These are phyloP conservation scores for Hipposideros larvatus DNA, from an alignment of 2,797 vertebrate species.

Conservation along the genomic window DNA sequence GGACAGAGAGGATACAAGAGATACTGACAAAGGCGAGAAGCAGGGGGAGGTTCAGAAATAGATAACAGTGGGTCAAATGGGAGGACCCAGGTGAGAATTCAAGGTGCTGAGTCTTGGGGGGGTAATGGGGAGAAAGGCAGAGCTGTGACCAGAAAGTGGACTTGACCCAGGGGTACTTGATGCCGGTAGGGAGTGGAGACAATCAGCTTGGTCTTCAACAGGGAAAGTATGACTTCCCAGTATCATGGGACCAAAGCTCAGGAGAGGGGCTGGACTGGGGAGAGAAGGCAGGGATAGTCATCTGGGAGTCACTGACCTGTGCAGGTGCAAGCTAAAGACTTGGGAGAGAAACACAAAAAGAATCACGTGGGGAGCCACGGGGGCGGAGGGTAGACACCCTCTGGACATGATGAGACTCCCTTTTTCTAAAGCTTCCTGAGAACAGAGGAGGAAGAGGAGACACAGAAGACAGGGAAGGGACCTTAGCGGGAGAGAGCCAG, in stretches of 20 bases:
- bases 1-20: not conserved
- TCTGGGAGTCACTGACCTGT: not conserved
- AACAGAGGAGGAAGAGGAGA: not conserved
- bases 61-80: not conserved
- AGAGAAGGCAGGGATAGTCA: not conserved
- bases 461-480: not conserved
- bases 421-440: not conserved
- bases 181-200: not conserved
- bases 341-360: not conserved
- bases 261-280: not conserved
- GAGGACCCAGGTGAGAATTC: not conserved
- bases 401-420: fast-evolving
- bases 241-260: not conserved
- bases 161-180: not conserved
- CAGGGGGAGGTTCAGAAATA: not conserved
- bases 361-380: not conserved
- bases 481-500: not conserved
- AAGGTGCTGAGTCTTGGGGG: not conserved
- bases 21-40: too few species aligned
- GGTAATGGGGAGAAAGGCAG: not conserved
- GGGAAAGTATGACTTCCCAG: not conserved
- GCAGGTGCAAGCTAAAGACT: not conserved
- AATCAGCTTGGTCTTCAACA: not conserved
- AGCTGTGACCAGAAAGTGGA: not conserved
- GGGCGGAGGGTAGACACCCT: not conserved